Conservation (phyloP, 2,888 invertebrate genomes). For the Synergus laeviventris region DNA sequence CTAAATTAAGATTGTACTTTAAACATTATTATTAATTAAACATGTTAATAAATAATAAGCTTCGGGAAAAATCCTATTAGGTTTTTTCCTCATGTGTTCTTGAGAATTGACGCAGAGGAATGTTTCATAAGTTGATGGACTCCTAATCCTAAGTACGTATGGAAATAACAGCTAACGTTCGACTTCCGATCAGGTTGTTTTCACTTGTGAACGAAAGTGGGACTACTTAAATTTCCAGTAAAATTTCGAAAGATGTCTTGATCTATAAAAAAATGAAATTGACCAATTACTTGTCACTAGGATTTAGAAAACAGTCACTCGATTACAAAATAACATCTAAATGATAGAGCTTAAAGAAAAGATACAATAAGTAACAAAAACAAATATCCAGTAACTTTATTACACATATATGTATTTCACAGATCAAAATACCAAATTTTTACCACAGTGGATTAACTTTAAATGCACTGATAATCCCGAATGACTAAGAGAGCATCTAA, state of each 20-base stretch:
- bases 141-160: background rate
- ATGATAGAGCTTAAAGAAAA: background rate
- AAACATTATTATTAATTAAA: background rate
- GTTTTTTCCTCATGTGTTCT: background rate
- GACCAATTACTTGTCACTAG: background rate
- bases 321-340: background rate
- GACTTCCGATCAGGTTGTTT: conserved; percentile 5
- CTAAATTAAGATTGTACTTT: background rate
- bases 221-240: background rate
- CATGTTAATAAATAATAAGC: background rate
- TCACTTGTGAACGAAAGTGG: background rate
- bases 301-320: background rate
- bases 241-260: background rate
- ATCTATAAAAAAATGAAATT: background rate
- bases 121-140: conserved; percentile 11
- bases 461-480: background rate
- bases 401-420: background rate
- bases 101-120: conserved; percentile 14
- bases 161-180: conserved; percentile 3
- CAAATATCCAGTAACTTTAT: background rate
- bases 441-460: background rate
- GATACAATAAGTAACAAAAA: background rate
- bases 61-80: background rate
- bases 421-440: background rate
- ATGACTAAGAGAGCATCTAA: background rate